phyloP scores from a whole-genome alignment of 2,888 invertebrate species.

The Dicyrtoma fusca region DNA sequence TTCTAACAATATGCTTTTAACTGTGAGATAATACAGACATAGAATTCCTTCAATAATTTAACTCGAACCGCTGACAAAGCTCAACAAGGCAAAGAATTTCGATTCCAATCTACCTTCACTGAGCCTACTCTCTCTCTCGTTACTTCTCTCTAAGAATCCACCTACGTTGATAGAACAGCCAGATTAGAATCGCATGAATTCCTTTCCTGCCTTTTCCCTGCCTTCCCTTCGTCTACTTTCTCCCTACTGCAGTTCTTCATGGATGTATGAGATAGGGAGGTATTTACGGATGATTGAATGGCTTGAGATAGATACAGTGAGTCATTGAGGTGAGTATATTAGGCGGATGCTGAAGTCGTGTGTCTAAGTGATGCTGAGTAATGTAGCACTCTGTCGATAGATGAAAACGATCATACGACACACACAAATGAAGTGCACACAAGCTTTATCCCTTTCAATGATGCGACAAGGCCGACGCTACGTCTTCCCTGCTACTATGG shows the following conservation, averaged over 20 bases:
- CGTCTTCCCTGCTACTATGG: too few relatives aligned
- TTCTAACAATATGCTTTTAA: slow-evolving; percentile 15
- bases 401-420: too few relatives aligned
- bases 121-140: neutral
- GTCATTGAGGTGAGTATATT: too few relatives aligned
- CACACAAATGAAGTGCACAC: too few relatives aligned
- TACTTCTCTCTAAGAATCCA: neutral
- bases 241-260: neutral
- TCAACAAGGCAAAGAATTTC: slow-evolving; percentile 17
- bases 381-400: too few relatives aligned
- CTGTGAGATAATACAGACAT: slow-evolving; percentile 11
- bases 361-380: too few relatives aligned
- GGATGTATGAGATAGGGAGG: neutral
- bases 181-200: slow-evolving; percentile 9
- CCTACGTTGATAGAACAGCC: neutral
- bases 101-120: slow-evolving; percentile 5
- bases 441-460: too few relatives aligned
- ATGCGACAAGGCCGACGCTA: too few relatives aligned
- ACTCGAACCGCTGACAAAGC: slow-evolving; percentile 23
- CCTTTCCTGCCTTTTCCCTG: slow-evolving; percentile 1
- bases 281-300: too few relatives aligned
- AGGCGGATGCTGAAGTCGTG: too few relatives aligned
- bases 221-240: neutral
- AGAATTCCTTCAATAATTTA: slow-evolving; percentile 20
- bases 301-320: too few relatives aligned